A percentile compares a stretch with the other conserved stretches of the same genome.
Conservation (phyloP, 2,888 invertebrate genomes). For the Leptopilina drosophilae region DNA sequence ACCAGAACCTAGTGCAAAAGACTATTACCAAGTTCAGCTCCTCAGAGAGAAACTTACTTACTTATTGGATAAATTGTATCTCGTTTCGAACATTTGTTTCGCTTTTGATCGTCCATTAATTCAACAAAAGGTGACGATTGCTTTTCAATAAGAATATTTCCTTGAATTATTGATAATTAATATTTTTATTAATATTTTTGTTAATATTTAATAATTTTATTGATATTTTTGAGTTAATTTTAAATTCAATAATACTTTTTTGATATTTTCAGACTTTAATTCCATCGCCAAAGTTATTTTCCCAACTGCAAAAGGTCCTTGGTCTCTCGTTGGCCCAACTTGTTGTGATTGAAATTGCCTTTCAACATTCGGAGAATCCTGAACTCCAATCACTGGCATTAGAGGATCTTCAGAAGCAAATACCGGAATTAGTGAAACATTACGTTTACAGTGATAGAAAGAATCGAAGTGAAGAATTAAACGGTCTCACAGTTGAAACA, state of each 20-base stretch:
- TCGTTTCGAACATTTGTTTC: constrained; percentile 92
- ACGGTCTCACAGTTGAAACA: constrained; percentile 94
- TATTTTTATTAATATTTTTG: no score
- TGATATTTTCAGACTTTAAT: constrained; percentile 83
- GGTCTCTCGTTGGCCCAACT: constrained; percentile 93
- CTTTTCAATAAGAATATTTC: no score
- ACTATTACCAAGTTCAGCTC: constrained; percentile 83
- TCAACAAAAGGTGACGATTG: constrained; percentile 80
- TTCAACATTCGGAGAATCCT: constrained; percentile 87
- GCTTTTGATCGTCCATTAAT: constrained; percentile 89
- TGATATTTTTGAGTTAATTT: no score
- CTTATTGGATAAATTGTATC: constrained; percentile 90
- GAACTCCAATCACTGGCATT: constrained; percentile 87
- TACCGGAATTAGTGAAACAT: constrained; percentile 90
- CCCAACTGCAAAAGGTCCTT: constrained; percentile 90
- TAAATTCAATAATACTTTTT: neutral
- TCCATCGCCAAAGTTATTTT: constrained; percentile 88
- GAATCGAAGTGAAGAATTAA: constrained; percentile 87
- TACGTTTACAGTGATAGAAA: constrained; percentile 88
- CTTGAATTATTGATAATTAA: no score
- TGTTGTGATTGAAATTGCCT: constrained; percentile 91
- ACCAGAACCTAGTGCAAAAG: constrained; percentile 78
- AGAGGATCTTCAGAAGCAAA: constrained; percentile 88
- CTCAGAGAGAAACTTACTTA: constrained; percentile 87
- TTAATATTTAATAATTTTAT: no score